Base-by-base conservation (phyloP, 2,797 vertebrate species). In the Eleutherodactylus coqui region DNA sequence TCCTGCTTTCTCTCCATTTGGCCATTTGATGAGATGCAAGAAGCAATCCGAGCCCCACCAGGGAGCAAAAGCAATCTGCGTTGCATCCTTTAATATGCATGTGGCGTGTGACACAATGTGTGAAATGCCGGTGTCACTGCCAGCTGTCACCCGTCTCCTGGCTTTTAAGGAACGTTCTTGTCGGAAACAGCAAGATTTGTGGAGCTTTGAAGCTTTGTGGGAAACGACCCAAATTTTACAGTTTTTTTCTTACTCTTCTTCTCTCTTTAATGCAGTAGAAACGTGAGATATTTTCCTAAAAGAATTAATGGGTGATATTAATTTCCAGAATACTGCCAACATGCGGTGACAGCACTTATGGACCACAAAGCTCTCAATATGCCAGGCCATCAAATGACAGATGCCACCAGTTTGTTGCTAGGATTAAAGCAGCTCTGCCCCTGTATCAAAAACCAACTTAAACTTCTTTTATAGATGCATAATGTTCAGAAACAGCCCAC, bases 31-130 rank as follows among this genome's bases (percentile, higher is more conserved):
- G 67, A 87, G 82, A 84, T 87, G 85, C 76, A 53, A 76, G 69
- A 75, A 41, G 77, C 76, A 87, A 80, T 78, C 51, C 76, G n/a
- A 80, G 43, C 82, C 86, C 75, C 82, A 84, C 82, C 86, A 80
- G 86, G 82, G 86, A 87, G 36, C 69, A 72, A 84, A 87, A 75
- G 76, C 86, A 87, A 87, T 87, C 86, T 87, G 86, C 67, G 43
- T 75, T 16, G 75, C 43, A 84, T 87, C 76, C 67, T 84, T 87
- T 87, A 84, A 84, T 80, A 87, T 84, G 82, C 86, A 80, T 80
- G 86, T 75, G 69, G 86, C 67, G 70, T 87, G 86, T 87, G 82
- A 84, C 86, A 87, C 76, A 87, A 87, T 84, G 86, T 87, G 86
- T 76, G 76, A 87, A 80, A 84, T 75, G 75, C 82, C 45, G 47